A percentile compares a stretch with the other conserved stretches of the same genome.
Evolutionary conservation across 2,113 vertebrate genomes (phyloP).

Genomic region (Boleophthalmus pectinirostris): DNA sequence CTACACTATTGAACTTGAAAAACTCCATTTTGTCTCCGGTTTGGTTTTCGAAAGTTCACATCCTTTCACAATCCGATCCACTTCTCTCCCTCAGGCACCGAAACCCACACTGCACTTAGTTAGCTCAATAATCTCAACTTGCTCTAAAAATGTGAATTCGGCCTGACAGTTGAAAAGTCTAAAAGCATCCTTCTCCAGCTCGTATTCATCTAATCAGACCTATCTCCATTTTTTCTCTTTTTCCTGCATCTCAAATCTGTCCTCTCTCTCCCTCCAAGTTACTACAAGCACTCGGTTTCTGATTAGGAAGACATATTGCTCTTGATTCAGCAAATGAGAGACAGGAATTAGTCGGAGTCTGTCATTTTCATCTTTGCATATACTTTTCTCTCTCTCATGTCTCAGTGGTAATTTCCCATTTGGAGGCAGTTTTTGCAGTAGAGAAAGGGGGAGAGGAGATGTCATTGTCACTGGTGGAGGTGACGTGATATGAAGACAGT

Average conservation of each 20-base stretch:
- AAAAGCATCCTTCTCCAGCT: slow-evolving; percentile 24
- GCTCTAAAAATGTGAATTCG: slow-evolving; percentile 26
- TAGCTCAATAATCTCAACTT: slow-evolving; percentile 12
- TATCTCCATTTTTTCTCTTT: slow-evolving; percentile 18
- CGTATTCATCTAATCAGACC: slow-evolving; percentile 44
- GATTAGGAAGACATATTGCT: slow-evolving; percentile 43
- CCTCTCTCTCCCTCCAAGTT: background rate
- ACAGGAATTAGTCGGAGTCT: slow-evolving; percentile 50
- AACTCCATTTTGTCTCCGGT: background rate
- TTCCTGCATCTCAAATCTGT: slow-evolving; percentile 10
- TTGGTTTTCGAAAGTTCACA: background rate
- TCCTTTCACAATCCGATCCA: background rate
- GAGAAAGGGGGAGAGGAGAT: slow-evolving; percentile 19
- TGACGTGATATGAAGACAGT: slow-evolving; percentile 45
- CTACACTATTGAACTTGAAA: background rate
- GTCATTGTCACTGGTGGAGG: slow-evolving; percentile 43
- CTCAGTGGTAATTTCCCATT: slow-evolving; percentile 28
- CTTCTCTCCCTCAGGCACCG: background rate
- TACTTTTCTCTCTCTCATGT: slow-evolving; percentile 24
- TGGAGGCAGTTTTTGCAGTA: background rate
- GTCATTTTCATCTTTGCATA: slow-evolving; percentile 43
- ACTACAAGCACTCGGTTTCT: slow-evolving; percentile 34
- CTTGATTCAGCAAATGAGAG: slow-evolving; percentile 39
- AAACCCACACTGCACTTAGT: slow-evolving; percentile 3
- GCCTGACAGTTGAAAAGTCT: slow-evolving; percentile 22